These are phyloP conservation scores for Pica pica DNA, from an alignment of 2,113 vertebrate species.

Conservation along the genomic window DNA sequence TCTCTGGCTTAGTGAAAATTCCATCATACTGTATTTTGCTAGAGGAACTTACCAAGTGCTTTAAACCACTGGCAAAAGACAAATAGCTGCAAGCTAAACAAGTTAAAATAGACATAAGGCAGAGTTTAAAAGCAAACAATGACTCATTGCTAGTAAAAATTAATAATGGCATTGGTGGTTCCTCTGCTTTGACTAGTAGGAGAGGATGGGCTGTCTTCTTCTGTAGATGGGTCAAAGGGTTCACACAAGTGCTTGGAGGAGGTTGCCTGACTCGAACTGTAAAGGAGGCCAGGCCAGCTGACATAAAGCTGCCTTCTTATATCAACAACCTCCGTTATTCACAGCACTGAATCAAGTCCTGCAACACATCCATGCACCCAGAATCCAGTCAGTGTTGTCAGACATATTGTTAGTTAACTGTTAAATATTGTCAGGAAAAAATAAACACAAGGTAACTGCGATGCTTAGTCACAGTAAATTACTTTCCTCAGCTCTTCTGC, in stretches of 20 bases:
- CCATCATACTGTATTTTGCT: background rate
- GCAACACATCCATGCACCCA: background rate
- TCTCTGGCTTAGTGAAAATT: background rate
- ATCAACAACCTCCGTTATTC: background rate
- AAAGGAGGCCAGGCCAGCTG: background rate
- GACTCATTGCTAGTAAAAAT: constrained; percentile 32
- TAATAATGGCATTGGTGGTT: background rate
- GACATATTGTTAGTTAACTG: background rate
- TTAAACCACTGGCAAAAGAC: constrained; percentile 33
- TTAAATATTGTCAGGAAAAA: background rate
- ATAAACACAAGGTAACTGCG: background rate
- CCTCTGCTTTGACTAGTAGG: background rate
- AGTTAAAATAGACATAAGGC: constrained; percentile 42
- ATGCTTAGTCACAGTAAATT: background rate
- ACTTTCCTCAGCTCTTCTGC: background rate
- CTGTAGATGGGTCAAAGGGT: background rate
- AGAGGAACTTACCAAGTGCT: background rate
- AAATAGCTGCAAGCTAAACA: constrained; percentile 2
- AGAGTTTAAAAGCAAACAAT: constrained; percentile 31
- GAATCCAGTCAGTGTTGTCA: background rate
- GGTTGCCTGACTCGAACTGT: background rate
- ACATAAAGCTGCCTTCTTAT: background rate
- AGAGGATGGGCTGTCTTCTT: background rate
- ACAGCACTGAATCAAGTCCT: background rate
- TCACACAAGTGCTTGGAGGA: background rate